These are phyloP conservation scores for Pholis gunnellus DNA, from an alignment of 2,113 vertebrate species.

Conservation along the genomic window DNA sequence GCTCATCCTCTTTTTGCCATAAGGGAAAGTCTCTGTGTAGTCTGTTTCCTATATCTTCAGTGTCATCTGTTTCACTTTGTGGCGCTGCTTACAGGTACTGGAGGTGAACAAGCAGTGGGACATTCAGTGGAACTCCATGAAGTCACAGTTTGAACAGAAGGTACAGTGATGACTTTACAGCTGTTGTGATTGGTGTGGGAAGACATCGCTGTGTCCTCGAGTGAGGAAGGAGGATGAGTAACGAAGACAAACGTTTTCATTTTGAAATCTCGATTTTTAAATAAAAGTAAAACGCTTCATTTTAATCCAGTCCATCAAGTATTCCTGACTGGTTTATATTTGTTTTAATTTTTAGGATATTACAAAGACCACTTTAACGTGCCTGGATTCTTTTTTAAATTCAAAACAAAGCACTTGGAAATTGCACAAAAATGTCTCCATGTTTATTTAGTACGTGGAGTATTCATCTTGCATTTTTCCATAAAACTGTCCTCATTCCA, in stretches of 20 bases:
- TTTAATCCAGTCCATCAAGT: neutral
- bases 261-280: neutral
- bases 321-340: neutral
- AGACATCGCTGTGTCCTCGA: constrained; percentile 30
- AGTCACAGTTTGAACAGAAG: constrained; percentile 98
- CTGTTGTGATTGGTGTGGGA: constrained; percentile 57
- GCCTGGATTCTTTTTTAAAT: neutral
- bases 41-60: constrained; percentile 58
- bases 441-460: neutral
- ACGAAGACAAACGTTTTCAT: neutral
- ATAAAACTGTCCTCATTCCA: neutral
- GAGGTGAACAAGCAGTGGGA: constrained; percentile 99
- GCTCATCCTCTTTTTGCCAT: constrained; percentile 64
- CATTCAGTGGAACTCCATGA: constrained; percentile 98
- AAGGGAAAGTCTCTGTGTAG: constrained; percentile 67
- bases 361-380: neutral
- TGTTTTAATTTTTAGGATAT: neutral
- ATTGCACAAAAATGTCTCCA: neutral
- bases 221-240: constrained; percentile 3
- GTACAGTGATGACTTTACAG: constrained; percentile 82
- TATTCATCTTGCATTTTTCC: neutral
- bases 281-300: neutral
- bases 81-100: constrained; percentile 87
- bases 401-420: neutral
- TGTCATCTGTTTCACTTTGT: constrained; percentile 60